Base-by-base conservation (phyloP, 2,888 invertebrate genomes). In the Synanthedon andrenaeformis region DNA sequence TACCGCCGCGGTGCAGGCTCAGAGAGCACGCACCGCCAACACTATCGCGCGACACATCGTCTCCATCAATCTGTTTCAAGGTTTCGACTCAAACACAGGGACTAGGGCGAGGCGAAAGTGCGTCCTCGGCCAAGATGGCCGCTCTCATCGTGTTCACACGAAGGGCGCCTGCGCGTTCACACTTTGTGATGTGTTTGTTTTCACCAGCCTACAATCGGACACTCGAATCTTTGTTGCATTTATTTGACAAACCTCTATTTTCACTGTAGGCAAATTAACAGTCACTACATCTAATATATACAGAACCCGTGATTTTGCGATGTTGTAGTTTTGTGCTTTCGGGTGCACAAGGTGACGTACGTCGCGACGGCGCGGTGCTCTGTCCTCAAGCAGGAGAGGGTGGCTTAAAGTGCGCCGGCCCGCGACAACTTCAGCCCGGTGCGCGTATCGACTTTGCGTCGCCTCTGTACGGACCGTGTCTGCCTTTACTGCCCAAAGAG, bases 61-160 rank as follows among this genome's bases (percentile, higher is more conserved):
- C 66, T 61, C 58, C 62, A 59, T 60, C 56, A 58, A 58, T 65
- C 62, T 66, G 68, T 69, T 73, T 69, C 59, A 66, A 69, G 65
- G 69, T 68, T 71, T 64, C 66, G 61, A 68, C 74, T 79, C 70
- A 81, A 71, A 67, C 69, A 81, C 74, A 63, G 75, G 76, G 69
- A 79, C 83, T 79, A 72, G 83, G 86, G 86, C 85, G 86, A 85
- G 85, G 84, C 82, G 80, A 84, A 78, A 83, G 72, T 80, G 80
- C 78, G 82, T 82, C 79, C 74, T 81, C 83, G 65, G 68, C 77
- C 83, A 86, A 86, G 79, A 87, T 86, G 86, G 86, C 86, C 82
- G 86, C 79, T 79, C 66, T 82, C 81, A 76, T 82, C 82, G 79
- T 83, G 79, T 77, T 78, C 82, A 74, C 69, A 73, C 65, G 72